Base-by-base conservation (phyloP, 2,797 vertebrate genomes). In the Thaleichthys pacificus region DNA sequence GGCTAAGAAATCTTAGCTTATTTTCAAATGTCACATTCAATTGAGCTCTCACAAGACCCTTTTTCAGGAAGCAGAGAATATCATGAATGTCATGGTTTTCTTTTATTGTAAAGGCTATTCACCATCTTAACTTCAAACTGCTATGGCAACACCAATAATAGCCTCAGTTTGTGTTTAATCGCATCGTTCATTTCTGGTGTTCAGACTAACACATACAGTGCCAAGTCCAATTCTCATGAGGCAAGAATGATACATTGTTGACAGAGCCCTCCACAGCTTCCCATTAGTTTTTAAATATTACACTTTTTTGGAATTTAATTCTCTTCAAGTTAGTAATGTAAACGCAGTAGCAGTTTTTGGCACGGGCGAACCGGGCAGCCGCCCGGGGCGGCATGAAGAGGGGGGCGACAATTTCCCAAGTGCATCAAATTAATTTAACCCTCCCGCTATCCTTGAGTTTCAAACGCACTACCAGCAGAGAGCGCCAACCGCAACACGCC, bases 81-180 rank as follows among this genome's bases (percentile, higher is more conserved):
- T 79, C 80, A 80, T 71, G 57, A 73, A 90, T 88, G 35, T 8
- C 63, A 85, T 81, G 86, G 90, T 89, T 91, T 92, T 93, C 91
- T 92, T 93, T 90, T 93, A 90, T 92, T 91, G 89, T 87, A 88
- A 85, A 84, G 80, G 72, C 84, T 64, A 82, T 83, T 91, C 87
- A 88, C 93, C 94, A 93, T 93, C 93, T 93, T 91, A 93, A 94
- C 91, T 92, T 92, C 91, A 93, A 90, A 96, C 94, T 89, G 91
- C 95, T 94, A 96, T 96, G 94, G 95, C 92, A 96, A 96, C 95
- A 93, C 91, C 68, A 54, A 71, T 38, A 84, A 89, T 90, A 81
- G 77, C 58, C 70, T 75, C 83, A 80, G 82, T 84, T 88, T 93
- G 77, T 69, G 51, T 77, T 90, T 91, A 93, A 93, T 94, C 91